Percentiles rank a stretch among this genome's conserved stretches.
Conservation (phyloP, 1,140 invertebrate species). For the Lamellibrachia luymesi region DNA sequence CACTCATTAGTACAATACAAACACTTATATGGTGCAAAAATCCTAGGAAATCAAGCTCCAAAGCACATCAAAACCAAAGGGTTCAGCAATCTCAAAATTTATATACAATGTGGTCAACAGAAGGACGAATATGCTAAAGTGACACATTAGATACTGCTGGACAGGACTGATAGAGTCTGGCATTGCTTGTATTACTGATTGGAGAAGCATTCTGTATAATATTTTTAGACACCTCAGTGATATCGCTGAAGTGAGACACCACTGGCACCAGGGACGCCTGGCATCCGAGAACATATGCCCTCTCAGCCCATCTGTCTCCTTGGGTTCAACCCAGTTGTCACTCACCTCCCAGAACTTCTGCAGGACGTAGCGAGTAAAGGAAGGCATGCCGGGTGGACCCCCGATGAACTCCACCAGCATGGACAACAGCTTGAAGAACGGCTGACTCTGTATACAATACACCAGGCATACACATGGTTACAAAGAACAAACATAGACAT, state of each 20-base stretch:
- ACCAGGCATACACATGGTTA: too few relatives aligned
- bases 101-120: background rate
- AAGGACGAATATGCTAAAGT: background rate
- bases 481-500: too few relatives aligned
- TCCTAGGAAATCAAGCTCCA: too few relatives aligned
- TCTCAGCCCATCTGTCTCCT: background rate
- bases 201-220: too few relatives aligned
- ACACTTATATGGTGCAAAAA: background rate
- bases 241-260: background rate
- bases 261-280: background rate
- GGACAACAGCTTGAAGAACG: conserved; percentile 84
- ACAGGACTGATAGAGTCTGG: too few relatives aligned
- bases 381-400: conserved; percentile 75
- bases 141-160: too few relatives aligned
- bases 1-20: background rate
- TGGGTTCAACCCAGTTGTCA: background rate
- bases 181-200: too few relatives aligned
- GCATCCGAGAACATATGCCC: background rate
- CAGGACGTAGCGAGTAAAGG: conserved; percentile 84
- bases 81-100: too few relatives aligned
- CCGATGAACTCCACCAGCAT: conserved; percentile 59
- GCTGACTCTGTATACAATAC: conserved; percentile 58
- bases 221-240: background rate
- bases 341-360: conserved; percentile 81
- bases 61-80: background rate